Evolutionary conservation across 2,888 invertebrate genomes (phyloP).

Genomic region (Xanthorhoe designata): DNA sequence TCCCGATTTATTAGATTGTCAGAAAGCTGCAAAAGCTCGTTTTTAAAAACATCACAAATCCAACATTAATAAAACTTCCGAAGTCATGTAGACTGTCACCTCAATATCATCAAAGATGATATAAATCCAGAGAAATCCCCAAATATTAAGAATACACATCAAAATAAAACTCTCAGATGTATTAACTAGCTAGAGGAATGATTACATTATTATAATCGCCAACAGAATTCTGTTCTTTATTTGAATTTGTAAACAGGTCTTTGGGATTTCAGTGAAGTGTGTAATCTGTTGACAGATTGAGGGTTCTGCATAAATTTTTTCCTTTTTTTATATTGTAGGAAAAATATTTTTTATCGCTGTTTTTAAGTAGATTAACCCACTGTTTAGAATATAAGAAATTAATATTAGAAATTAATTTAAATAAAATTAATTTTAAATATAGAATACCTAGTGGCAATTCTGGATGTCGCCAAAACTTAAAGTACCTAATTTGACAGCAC

Average conservation of each 20-base stretch:
- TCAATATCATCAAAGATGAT: conserved; percentile 32
- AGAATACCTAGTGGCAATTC: no score
- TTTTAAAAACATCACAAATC: conserved; percentile 25
- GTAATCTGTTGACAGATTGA: conserved; percentile 9
- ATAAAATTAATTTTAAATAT: no score
- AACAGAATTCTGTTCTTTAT: conserved; percentile 1
- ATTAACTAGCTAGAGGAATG: conserved; percentile 13
- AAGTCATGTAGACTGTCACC: conserved; percentile 29
- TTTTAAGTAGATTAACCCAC: no score
- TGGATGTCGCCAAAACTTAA: no score
- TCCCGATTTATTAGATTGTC: conserved; percentile 7
- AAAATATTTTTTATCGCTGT: background rate
- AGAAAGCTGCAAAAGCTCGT: conserved; percentile 16
- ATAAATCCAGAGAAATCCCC: conserved; percentile 25
- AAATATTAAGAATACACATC: conserved; percentile 19
- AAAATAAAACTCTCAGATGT: conserved; percentile 23
- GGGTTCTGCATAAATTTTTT: conserved; percentile 31
- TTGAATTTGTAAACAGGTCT: conserved; percentile 4
- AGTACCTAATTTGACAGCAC: no score
- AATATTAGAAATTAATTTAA: no score
- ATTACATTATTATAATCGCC: conserved; percentile 13
- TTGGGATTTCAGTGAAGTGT: conserved; percentile 4
- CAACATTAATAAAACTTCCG: conserved; percentile 15
- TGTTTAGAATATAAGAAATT: no score
- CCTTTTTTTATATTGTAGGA: background rate